A percentile compares a stretch with the other conserved stretches of the same genome.
Evolutionary conservation across 2,797 vertebrate genomes (phyloP).

Genomic region (Masticophis lateralis): DNA sequence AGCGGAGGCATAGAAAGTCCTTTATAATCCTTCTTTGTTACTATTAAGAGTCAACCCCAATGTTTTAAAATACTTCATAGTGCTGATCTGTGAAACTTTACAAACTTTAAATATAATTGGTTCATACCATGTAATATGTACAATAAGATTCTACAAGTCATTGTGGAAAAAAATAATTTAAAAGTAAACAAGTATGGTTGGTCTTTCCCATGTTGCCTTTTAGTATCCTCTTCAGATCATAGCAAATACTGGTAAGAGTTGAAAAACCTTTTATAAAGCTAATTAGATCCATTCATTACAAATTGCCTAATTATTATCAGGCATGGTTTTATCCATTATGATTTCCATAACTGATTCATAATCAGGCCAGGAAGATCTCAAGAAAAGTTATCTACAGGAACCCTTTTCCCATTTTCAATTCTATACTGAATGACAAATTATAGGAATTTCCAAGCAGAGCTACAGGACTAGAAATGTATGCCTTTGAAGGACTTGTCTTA

Average conservation of each 20-base stretch:
- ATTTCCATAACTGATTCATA: not conserved
- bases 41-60: not conserved
- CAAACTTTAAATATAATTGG: not conserved
- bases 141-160: not conserved
- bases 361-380: not conserved
- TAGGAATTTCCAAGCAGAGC: not conserved
- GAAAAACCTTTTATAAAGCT: not conserved
- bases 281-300: not conserved
- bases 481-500: not conserved
- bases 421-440: not conserved
- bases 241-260: not conserved
- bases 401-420: not conserved
- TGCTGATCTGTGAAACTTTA: not conserved
- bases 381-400: not conserved
- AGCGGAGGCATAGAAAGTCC: not conserved
- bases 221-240: not conserved
- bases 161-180: not conserved
- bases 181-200: not conserved
- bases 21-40: not conserved
- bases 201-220: not conserved
- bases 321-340: not conserved
- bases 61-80: not conserved
- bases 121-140: not conserved
- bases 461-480: not conserved
- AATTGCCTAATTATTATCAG: not conserved